Evolutionary conservation across 2,113 vertebrate species (phyloP).

Genomic region (Carollia perspicillata): DNA sequence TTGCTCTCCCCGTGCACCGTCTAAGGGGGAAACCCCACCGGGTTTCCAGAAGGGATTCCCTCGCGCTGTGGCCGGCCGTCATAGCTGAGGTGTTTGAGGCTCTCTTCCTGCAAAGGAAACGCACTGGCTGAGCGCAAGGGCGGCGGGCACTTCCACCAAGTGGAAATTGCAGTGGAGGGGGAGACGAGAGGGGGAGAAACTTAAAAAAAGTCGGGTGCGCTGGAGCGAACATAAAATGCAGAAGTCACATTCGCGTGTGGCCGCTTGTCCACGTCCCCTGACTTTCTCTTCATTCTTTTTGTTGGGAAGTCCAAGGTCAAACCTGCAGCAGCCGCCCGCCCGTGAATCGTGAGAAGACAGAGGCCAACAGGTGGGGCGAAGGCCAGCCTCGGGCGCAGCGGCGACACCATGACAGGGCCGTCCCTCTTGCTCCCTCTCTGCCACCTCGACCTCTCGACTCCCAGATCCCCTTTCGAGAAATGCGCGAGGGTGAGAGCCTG

Average conservation of each 20-base stretch:
- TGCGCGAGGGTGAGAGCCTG: not conserved
- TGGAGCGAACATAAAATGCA: not conserved
- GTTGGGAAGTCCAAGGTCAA: not conserved
- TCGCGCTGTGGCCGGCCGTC: not conserved
- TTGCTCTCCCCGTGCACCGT: slow-evolving; percentile 10
- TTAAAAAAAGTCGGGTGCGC: not conserved
- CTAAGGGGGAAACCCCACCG: not conserved
- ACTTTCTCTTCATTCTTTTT: not conserved
- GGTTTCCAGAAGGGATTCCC: slow-evolving; percentile 19
- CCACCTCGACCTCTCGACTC: not conserved
- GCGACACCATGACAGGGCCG: rapidly evolving
- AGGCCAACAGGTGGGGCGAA: not conserved
- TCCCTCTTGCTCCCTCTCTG: not conserved
- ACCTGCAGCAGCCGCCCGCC: not conserved
- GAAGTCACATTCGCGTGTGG: not conserved
- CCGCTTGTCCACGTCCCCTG: not conserved
- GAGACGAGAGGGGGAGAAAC: not conserved
- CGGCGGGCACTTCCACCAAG: not conserved
- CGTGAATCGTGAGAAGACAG: not conserved
- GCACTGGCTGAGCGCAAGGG: not conserved
- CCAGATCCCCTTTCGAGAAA: not conserved
- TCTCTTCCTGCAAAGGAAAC: not conserved
- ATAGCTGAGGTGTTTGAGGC: not conserved
- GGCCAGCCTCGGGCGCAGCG: not conserved
- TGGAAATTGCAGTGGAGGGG: not conserved